Evolutionary conservation across 2,113 vertebrate genomes (phyloP), one percentile per base, ranked within the genome.

Genomic region (Engystomops pustulosus): DNA sequence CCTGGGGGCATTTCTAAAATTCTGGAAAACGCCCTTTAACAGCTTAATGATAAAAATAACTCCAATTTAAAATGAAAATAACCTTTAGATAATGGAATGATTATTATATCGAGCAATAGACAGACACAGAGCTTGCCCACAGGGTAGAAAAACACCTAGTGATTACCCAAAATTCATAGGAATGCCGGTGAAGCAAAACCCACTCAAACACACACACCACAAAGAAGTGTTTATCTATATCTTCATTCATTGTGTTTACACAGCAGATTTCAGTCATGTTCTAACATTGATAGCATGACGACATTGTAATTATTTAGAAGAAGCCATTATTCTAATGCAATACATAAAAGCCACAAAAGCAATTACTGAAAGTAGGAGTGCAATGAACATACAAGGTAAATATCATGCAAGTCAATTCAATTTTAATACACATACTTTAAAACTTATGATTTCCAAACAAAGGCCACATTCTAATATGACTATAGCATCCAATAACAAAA

Each of bases 161-260:
- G 45, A 74, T 74, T 74, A 53, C 62, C 36, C 62, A 69, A 68
- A 80, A 68, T 20, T 51, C 12, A 34, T 4, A 34, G 45, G 65
- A 81, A 81, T 49, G 65, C 45, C 65, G 30, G 69, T 9, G 70
- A 23, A 81, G 25, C 27, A 23, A 27, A 62, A 14, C 79, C 62
- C 55, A 38, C 79, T 36, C 47, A 45, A 25, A 79, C 38, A 69
- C 18, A n/a, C 60, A 81, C 53, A 67, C 25, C 79, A 69, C 79
- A 81, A n/a, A 47, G 79, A 80, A 49, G 36, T 30, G 71, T 49
- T 74, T 74, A 32, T 78, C 75, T 38, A 15, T 5, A 38, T 58
- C 32, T 38, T 41, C 12, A 78, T 78, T 41, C 75, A 12, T 25
- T 4, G 49, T 58, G 49, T 78, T 78, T 78, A 78, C 51, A 78